phyloP scores from a whole-genome alignment of 1,140 invertebrate species.

The Coboldia fuscipes region DNA sequence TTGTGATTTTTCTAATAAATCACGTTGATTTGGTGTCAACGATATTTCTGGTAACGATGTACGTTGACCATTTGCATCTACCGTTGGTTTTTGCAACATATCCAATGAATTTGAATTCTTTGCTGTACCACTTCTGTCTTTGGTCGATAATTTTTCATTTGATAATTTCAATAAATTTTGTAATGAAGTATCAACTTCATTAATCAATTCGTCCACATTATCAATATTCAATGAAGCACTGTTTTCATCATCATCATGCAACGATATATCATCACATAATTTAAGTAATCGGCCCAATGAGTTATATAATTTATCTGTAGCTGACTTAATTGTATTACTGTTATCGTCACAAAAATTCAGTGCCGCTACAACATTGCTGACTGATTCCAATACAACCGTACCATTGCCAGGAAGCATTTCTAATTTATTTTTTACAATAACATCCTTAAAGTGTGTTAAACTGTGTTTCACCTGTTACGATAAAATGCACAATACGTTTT shows the following conservation, averaged over 20 bases:
- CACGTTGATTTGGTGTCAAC: conserved; percentile 36
- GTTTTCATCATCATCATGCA: conserved; percentile 38
- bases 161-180: conserved; percentile 39
- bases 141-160: conserved; percentile 38
- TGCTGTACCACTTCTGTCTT: conserved; percentile 16
- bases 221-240: conserved; percentile 38
- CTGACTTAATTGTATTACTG: conserved; percentile 36
- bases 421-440: conserved; percentile 73
- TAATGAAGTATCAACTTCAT: conserved; percentile 46
- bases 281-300: conserved; percentile 68
- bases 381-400: conserved; percentile 75
- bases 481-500: background rate
- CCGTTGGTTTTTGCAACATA: conserved; percentile 9
- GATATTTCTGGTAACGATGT: conserved; percentile 54
- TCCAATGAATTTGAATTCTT: conserved; percentile 7
- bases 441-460: conserved; percentile 70
- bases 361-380: conserved; percentile 74
- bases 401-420: conserved; percentile 84
- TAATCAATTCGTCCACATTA: conserved; percentile 57
- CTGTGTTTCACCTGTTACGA: conserved; percentile 42
- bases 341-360: conserved; percentile 18
- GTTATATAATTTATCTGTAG: conserved; percentile 69
- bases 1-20: conserved; percentile 20
- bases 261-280: conserved; percentile 70
- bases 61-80: conserved; percentile 19